A percentile compares a stretch with the other conserved stretches of the same genome.
Evolutionary conservation across 2,797 vertebrate genomes (phyloP).

Genomic region (Anomalospiza imberbis): DNA sequence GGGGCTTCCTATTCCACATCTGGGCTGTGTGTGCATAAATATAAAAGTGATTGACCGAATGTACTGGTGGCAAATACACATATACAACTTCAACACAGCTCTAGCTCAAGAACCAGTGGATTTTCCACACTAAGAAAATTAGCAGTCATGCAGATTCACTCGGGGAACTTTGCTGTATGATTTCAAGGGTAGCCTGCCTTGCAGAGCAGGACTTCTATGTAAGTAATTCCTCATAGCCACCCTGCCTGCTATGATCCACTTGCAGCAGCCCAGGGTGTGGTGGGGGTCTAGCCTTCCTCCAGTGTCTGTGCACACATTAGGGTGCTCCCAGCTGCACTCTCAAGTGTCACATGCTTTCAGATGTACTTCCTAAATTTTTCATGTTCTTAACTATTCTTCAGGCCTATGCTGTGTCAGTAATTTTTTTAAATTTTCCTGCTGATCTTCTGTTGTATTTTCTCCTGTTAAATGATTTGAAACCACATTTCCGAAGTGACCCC

Average conservation of each 20-base stretch:
- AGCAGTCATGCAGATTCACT: background rate
- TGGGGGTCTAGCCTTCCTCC: background rate
- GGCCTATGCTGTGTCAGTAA: background rate
- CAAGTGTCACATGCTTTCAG: background rate
- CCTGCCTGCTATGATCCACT: background rate
- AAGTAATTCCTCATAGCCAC: background rate
- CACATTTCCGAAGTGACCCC: background rate
- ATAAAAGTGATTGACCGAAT: background rate
- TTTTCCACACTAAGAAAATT: background rate
- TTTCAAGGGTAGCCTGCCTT: background rate
- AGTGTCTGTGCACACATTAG: background rate
- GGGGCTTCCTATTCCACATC: background rate
- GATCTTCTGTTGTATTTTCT: background rate
- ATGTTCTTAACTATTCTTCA: background rate
- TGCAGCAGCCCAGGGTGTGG: background rate
- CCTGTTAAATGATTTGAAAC: background rate
- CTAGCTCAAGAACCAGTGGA: background rate
- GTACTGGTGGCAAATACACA: background rate
- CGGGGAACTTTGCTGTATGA: background rate
- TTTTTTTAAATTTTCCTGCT: background rate
- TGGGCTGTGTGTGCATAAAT: fast-evolving
- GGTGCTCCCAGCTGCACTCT: background rate
- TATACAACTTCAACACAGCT: background rate
- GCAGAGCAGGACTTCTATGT: background rate
- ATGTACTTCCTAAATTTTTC: background rate